phyloP scores from a whole-genome alignment of 2,113 vertebrate genomes.

The Prinia subflava region DNA sequence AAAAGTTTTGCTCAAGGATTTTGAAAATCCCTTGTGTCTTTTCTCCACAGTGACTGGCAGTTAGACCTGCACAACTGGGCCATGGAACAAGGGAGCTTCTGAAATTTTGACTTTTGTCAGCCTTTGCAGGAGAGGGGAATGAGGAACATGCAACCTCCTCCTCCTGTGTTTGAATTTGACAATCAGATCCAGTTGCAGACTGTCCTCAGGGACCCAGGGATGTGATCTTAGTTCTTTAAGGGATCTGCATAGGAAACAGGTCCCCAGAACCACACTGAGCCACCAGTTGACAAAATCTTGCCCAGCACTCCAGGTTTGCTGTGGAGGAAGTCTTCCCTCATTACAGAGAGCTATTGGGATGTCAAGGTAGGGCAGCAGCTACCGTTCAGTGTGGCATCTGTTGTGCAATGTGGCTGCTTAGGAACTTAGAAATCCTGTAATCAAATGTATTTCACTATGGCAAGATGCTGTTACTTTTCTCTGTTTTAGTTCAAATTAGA shows the following conservation, averaged over 20 bases:
- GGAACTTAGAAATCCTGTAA: neutral
- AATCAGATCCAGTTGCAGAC: neutral
- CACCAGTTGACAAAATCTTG: neutral
- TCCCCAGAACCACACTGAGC: neutral
- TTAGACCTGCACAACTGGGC: neutral
- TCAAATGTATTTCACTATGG: neutral
- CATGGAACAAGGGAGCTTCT: neutral
- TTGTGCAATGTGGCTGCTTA: neutral
- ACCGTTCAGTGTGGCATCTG: neutral
- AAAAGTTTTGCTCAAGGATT: neutral
- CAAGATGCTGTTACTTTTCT: neutral
- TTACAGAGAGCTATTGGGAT: neutral
- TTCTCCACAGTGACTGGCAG: neutral
- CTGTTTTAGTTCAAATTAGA: slow-evolving; percentile 19
- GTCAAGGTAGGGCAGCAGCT: neutral
- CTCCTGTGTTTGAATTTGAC: neutral
- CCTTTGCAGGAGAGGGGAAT: neutral
- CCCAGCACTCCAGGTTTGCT: neutral
- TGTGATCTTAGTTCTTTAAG: neutral
- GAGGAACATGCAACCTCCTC: neutral
- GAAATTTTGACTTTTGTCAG: neutral
- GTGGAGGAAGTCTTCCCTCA: neutral
- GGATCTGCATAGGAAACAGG: neutral
- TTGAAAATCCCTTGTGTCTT: neutral
- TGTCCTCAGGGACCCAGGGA: neutral